Evolutionary conservation across 2,888 invertebrate species (phyloP), one percentile per base, ranked within the genome.

Genomic region (Rhagium mordax): DNA sequence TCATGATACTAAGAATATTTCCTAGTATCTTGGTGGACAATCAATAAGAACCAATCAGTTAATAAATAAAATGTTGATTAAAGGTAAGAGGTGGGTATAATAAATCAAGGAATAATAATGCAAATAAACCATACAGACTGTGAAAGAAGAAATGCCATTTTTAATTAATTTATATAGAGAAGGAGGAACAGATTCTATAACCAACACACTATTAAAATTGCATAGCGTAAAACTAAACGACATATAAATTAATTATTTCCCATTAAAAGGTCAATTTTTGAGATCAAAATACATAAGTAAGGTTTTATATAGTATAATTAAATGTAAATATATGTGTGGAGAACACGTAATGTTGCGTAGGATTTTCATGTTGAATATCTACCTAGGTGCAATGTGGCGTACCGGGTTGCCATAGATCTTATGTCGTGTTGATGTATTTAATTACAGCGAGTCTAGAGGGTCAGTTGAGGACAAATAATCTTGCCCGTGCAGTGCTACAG

Each of bases 401-500:
- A 75, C 74, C 74, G 67, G 55, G 21, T 77, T 67, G 72, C 75
- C 72, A 77, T 77, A 75, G 75, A 78, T 77, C 76, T 78, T 74
- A 71, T 75, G 77, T 75, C 78, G 77, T 75, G 76, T 73, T 75
- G 77, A 77, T 75, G 76, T 75, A 75, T 78, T 78, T 76, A 78
- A 76, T 78, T 76, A 78, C 76, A 51, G 24, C 33, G 74, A 62
- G 75, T 76, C 74, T 74, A 71, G 66, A 47, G 60, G 57, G 64
- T 69, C 64, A 72, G 70, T 65, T 71, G 72, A 74, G 72, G 77
- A 75, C 75, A 75, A 74, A 73, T 10, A 27, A 24, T 15, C 27
- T 72, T 67, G 65, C 57, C 57, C 71, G 6, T 49, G 68, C 51
- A 67, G 66, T 64, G 72, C 72, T 53, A 66, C 64, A 72, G 72